phyloP scores from a whole-genome alignment of 2,888 invertebrate genomes.

The Deladenus siricidicola region DNA sequence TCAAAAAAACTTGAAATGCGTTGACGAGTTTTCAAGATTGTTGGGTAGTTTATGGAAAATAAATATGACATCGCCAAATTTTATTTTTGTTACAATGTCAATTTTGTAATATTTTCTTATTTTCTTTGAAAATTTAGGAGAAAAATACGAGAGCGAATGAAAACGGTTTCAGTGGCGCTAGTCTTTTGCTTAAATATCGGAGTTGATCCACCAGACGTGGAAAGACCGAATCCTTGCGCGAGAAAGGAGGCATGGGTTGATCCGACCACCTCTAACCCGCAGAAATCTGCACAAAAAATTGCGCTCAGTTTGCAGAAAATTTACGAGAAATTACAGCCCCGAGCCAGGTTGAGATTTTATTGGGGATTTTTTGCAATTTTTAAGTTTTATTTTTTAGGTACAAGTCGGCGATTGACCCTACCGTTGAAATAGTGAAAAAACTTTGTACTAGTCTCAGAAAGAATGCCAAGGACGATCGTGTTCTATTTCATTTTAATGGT shows the following conservation, averaged over 20 bases:
- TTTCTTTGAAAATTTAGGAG: no score
- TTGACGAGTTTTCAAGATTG: no score
- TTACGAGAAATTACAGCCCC: conserved; percentile 96
- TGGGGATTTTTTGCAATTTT: not conserved
- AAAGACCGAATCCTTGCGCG: conserved; percentile 88
- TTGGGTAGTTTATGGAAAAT: no score
- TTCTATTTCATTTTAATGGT: conserved; percentile 97
- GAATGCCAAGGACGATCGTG: conserved; percentile 95
- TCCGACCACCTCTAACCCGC: conserved; percentile 70
- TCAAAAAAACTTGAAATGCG: no score
- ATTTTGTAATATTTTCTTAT: conserved; percentile 1
- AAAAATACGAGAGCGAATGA: conserved; percentile 31
- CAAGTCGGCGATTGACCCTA: conserved; percentile 92
- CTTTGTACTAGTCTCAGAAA: conserved; percentile 83
- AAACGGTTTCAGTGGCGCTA: conserved; percentile 90
- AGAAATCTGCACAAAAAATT: conserved; percentile 76
- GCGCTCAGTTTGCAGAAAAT: conserved; percentile 84
- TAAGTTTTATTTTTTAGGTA: conserved; percentile 61
- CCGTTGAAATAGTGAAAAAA: conserved; percentile 94
- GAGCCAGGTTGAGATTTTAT: conserved; percentile 62
- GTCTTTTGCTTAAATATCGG: conserved; percentile 95
- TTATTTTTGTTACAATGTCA: not conserved
- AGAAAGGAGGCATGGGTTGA: conserved; percentile 79
- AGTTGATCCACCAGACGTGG: conserved; percentile 97
- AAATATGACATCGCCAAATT: no score